Evolutionary conservation across 2,888 invertebrate species (phyloP).

Genomic region (Pomacea canaliculata): DNA sequence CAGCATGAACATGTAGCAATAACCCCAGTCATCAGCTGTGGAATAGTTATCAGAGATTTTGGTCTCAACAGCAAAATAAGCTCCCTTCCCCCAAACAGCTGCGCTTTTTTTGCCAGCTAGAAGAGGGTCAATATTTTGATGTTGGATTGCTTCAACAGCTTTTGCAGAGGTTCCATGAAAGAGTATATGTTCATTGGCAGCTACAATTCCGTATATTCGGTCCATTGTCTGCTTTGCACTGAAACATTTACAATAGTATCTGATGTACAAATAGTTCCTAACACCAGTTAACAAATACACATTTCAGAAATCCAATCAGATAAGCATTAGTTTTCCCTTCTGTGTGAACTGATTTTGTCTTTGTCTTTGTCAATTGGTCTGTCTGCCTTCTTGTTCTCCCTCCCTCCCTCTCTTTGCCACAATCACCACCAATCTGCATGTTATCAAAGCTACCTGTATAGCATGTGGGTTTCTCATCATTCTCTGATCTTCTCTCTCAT

Average conservation of each 20-base stretch:
- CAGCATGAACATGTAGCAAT: slow-evolving; percentile 53
- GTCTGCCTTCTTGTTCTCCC: too few species aligned
- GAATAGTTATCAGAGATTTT: slow-evolving; percentile 49
- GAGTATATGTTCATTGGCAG: slow-evolving; percentile 40
- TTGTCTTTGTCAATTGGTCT: too few species aligned
- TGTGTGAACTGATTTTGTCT: too few species aligned
- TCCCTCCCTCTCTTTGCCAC: too few species aligned
- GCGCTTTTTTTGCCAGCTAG: slow-evolving; percentile 47
- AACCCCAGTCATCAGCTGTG: slow-evolving; percentile 33
- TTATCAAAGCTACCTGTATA: too few species aligned
- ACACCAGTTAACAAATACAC: too few species aligned
- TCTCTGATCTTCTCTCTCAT: too few species aligned
- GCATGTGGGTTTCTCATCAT: too few species aligned
- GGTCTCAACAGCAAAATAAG: slow-evolving; percentile 51
- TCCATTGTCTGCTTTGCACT: slow-evolving; percentile 39
- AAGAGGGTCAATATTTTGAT: slow-evolving; percentile 48
- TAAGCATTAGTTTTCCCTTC: too few species aligned
- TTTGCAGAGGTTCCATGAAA: slow-evolving; percentile 46
- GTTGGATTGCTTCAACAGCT: slow-evolving; percentile 39
- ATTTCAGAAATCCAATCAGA: too few species aligned
- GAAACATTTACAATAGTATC: slow-evolving; percentile 11
- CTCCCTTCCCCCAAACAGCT: slow-evolving; percentile 48
- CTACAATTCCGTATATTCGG: slow-evolving; percentile 37
- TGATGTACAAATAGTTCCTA: too few species aligned
- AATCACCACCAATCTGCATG: too few species aligned